Base-by-base conservation (phyloP, 2,113 vertebrate genomes). In the Boleophthalmus pectinirostris region DNA sequence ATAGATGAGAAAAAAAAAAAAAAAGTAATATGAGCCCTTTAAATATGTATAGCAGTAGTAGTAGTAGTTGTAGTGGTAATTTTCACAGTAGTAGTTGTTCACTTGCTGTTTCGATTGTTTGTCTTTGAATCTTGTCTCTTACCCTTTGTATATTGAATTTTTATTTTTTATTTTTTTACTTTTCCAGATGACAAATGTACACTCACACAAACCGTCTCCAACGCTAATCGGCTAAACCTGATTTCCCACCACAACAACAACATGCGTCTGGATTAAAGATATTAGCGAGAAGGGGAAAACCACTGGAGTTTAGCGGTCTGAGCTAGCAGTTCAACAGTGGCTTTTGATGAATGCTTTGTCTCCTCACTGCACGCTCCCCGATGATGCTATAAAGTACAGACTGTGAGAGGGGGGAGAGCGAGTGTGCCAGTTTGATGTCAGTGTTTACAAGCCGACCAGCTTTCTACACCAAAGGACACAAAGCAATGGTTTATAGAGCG, bases 151-250 rank as follows among this genome's bases (percentile, higher is more conserved):
- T 4, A 29, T 29, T 29, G 29, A 4, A 29, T 29, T 2, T 4
- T 29, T 29, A 2, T 29, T 29, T 29, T 29, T 29, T n/a, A n/a
- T n/a, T n/a, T n/a, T n/a, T n/a, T n/a, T n/a, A n/a, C n/a, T n/a
- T 29, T 29, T 4, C 29, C 29, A 29, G 29, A 29, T 29, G 4
- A 16, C 46, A 25, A 35, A 46, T 12, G 15, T 38, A n/a, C 57
- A 49, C 6, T n/a, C 65, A 78, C 73, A 79, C 78, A 83, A 73
- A 83, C 82, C 77, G 68, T 83, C 82, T 83, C 81, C 78, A 76
- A 56, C 78, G 77, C 87, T 93, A 91, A 92, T 93, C 92, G 91
- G 68, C 87, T 90, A 85, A 90, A 93, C 84, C 82, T 90, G 91
- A 92, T 93, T 93, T 91, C 92, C 83, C 84, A 89, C 91, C 90